phyloP scores from a whole-genome alignment of 2,113 vertebrate species.

The Empidonax traillii region DNA sequence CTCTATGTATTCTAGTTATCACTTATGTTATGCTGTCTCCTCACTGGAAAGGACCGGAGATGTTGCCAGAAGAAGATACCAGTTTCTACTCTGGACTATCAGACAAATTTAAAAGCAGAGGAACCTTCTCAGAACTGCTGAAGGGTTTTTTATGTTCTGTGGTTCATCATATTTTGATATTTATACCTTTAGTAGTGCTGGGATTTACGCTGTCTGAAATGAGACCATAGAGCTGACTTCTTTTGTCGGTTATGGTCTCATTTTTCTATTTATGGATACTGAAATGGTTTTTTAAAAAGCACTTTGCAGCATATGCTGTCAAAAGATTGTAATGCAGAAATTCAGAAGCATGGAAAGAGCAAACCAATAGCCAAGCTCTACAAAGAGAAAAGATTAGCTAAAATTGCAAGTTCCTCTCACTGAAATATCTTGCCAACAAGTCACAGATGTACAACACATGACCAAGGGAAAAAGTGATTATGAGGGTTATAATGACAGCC shows the following conservation, averaged over 20 bases:
- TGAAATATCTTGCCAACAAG: constrained; percentile 10
- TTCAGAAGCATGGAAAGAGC: background rate
- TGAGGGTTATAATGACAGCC: constrained; percentile 1
- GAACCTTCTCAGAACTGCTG: background rate
- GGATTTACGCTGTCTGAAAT: background rate
- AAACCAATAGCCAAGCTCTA: background rate
- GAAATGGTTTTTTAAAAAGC: background rate
- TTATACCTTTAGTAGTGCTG: background rate
- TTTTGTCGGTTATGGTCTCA: background rate
- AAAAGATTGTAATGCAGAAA: background rate
- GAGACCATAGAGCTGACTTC: background rate
- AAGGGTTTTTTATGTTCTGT: background rate
- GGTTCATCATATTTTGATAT: background rate
- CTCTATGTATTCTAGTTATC: background rate
- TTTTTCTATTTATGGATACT: background rate
- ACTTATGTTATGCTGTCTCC: background rate
- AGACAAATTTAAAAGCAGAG: background rate
- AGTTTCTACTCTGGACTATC: background rate
- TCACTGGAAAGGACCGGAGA: background rate
- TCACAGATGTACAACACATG: constrained; percentile 12
- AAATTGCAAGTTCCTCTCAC: background rate
- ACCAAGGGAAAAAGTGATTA: constrained; percentile 48
- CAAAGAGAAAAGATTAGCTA: constrained; percentile 7
- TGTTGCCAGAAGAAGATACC: background rate
- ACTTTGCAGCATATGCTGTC: background rate